These are phyloP conservation scores for Acanthisitta chloris DNA, from an alignment of 2,113 vertebrate species.

Conservation along the genomic window DNA sequence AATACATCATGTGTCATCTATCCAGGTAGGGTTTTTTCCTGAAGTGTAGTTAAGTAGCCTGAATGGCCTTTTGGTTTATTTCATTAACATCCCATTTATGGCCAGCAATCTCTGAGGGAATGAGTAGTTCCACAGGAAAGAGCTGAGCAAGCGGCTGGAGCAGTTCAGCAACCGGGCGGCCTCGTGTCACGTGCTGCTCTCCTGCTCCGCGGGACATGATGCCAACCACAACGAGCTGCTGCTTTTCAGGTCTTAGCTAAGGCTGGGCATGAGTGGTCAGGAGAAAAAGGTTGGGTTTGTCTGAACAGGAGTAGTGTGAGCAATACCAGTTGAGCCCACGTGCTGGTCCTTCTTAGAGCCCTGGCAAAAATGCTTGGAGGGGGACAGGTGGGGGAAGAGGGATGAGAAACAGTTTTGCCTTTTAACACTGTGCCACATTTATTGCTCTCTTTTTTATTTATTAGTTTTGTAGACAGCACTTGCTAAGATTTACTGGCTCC, in stretches of 20 bases:
- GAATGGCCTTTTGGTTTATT: conserved; percentile 17
- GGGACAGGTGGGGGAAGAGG: fast-evolving
- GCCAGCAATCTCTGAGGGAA: neutral
- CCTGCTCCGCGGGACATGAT: neutral
- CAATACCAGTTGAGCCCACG: neutral
- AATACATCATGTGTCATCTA: neutral
- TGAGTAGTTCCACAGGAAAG: neutral
- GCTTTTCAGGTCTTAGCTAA: neutral
- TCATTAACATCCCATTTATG: neutral
- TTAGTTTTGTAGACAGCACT: neutral
- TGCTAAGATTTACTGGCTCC: neutral
- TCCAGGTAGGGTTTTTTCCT: neutral
- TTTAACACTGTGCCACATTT: neutral
- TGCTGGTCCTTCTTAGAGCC: neutral
- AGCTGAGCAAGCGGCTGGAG: conserved; percentile 26
- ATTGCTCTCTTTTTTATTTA: neutral
- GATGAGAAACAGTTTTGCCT: neutral
- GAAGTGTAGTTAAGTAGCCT: neutral
- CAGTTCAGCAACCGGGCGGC: neutral
- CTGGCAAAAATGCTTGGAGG: neutral
- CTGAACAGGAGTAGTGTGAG: neutral
- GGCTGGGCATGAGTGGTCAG: neutral
- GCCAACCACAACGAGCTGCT: neutral
- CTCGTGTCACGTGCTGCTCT: neutral
- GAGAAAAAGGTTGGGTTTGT: neutral